Evolutionary conservation across 2,797 vertebrate genomes (phyloP), one percentile per base, ranked within the genome.

Genomic region (Gila robusta): DNA sequence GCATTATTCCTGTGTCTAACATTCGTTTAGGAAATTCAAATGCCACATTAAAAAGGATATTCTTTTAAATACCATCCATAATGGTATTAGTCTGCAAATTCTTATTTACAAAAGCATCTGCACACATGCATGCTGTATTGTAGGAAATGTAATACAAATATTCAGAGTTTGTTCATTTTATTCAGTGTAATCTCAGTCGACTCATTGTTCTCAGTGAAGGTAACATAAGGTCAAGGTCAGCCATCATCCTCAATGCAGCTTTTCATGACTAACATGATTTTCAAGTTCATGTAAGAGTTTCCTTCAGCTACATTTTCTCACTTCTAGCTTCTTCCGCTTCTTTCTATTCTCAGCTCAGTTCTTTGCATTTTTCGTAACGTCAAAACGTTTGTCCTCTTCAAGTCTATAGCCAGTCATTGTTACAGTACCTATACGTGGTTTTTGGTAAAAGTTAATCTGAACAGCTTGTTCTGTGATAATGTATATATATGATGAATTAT

Each of bases 401-500:
- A 52, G 71, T 26, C 11, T 12, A 26, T 12, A 44, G 12, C 6
- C 3, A 47, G 2, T 73, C 7, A 28, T 11, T 74, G 6, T 52
- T 28, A 32, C n/a, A 73, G 14, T 0, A n/a, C 44, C 3, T 44
- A 16, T 14, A 2, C 3, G 0, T 19, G 3, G 5, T 74, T 32
- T 21, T 3, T 19, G 26, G 26, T 17, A 32, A 52, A 49, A 74
- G 26, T 52, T 52, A 0, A 52, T 32, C 41, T 16, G n/a, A 28
- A 17, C 26, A 28, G 8, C 73, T 35, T 54, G 32, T 5, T 74
- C 9, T 74, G 5, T 49, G 10, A 49, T 17, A 47, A 14, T 47
- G 41, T 12, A 47, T 4, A 49, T 16, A 2, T 44, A 2, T 32
- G 71, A 49, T 74, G 32, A 23, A 4, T 19, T 28, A 16, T 47